These are phyloP conservation scores for Pluvialis apricaria DNA, from an alignment of 2,113 vertebrate genomes.

Conservation along the genomic window DNA sequence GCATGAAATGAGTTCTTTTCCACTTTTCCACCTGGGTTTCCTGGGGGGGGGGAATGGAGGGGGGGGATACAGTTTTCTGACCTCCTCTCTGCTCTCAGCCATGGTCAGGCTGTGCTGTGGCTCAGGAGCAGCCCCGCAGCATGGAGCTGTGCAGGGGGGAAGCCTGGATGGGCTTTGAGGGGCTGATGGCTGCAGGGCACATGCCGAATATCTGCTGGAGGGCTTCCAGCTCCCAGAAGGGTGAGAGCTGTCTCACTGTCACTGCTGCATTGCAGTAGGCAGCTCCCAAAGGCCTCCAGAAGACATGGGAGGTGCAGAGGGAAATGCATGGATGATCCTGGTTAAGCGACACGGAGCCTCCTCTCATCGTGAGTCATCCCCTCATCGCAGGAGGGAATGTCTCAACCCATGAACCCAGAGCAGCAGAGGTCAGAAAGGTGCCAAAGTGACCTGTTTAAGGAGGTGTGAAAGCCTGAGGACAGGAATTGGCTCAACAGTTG, in stretches of 20 bases:
- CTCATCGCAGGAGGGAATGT: not conserved
- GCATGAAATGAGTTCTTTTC: not conserved
- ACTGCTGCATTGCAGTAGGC: not conserved
- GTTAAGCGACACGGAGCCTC: not conserved
- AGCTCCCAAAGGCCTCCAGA: not conserved
- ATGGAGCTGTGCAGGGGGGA: not conserved
- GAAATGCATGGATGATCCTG: not conserved
- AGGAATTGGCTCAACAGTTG: not conserved
- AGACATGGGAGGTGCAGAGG: not conserved
- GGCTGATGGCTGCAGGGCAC: not conserved
- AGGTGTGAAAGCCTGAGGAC: not conserved
- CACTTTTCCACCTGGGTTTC: not conserved
- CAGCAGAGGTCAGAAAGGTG: not conserved
- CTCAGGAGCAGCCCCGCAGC: not conserved
- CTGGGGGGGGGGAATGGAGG: not conserved
- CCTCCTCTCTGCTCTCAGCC: not conserved
- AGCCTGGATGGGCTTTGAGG: not conserved
- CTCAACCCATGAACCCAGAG: not conserved
- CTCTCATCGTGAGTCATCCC: not conserved
- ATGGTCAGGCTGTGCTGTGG: not conserved
- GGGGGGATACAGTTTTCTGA: not conserved
- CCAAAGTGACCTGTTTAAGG: not conserved
- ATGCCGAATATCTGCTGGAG: not conserved
- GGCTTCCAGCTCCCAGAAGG: not conserved
- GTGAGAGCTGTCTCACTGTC: not conserved